Evolutionary conservation across 2,797 vertebrate genomes (phyloP).

Genomic region (Diceros bicornis): DNA sequence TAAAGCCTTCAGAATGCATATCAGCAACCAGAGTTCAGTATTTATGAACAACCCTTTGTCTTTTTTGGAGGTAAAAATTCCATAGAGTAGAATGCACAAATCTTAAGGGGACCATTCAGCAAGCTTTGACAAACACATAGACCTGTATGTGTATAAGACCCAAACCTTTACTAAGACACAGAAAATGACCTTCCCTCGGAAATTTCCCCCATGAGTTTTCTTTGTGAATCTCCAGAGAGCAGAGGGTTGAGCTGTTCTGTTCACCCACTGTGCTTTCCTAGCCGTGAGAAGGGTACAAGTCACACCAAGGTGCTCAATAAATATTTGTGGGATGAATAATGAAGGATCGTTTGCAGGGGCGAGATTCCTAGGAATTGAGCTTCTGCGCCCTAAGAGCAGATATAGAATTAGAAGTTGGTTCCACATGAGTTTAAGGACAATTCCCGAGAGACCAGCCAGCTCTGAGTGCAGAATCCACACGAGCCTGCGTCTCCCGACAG

Average conservation of each 20-base stretch:
- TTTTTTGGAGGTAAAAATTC: neutral
- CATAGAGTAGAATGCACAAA: neutral
- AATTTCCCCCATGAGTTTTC: neutral
- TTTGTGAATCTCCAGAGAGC: neutral
- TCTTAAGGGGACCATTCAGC: neutral
- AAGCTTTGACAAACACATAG: neutral
- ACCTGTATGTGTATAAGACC: neutral
- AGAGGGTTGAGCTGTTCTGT: neutral
- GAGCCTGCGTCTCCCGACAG: neutral
- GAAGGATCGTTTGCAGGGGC: neutral
- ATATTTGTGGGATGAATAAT: neutral
- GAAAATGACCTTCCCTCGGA: neutral
- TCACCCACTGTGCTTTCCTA: neutral
- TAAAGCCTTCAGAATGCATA: neutral
- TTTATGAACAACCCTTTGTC: neutral
- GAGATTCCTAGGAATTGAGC: neutral
- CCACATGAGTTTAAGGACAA: neutral
- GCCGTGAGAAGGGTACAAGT: neutral
- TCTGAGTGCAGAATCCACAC: neutral
- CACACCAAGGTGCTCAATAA: neutral
- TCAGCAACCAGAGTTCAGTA: neutral
- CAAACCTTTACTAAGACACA: constrained; percentile 16
- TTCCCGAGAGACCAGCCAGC: neutral
- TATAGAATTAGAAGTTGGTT: neutral
- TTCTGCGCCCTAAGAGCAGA: neutral